Base-by-base conservation (phyloP, 2,888 invertebrate species). In the Drosophila meridiana region DNA sequence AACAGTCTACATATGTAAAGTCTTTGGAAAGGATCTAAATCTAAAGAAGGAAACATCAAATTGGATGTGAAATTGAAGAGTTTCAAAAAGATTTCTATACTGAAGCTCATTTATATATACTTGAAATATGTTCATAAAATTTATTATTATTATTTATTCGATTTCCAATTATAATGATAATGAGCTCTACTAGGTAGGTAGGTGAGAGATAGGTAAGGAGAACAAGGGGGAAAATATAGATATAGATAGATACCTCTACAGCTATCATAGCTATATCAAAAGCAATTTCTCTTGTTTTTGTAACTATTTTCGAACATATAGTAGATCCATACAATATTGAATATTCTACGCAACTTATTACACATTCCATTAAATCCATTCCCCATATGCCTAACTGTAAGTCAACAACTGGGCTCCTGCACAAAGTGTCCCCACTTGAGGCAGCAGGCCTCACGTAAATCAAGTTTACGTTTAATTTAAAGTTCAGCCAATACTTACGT, bases 401-500 rank as follows among this genome's bases (percentile, higher is more conserved):
- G 14, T 0, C n/a, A 53, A n/a, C 58, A 30, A 28, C 45, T 45
- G n/a, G 38, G 26, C 20, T 20, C 48, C 38, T 9, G 20, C n/a
- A 14, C 28, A 0, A 11, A 26, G 32, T 5, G 11, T 7, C 13
- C 38, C 55, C n/a, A 5, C 26, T 1, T 30, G 13, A 8, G 3
- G 3, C 4, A 2, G 2, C 34, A 14, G 7, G 11, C 32, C 9
- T 7, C 6, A 5, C 8, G 32, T 5, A 26, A 5, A 32, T 40
- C 30, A 67, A 40, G 28, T n/a, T 50, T 56, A 42, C 30, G 26
- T 32, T 26, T 36, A 57, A 50, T 57, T 50, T 47, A 52, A 28
- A 53, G 69, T 48, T 72, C 53, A 55, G 69, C 28, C 73, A 73
- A 72, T 76, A 91, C 92, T 93, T 91, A 93, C 93, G 86, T 92